A percentile compares a stretch with the other conserved stretches of the same genome.
These are phyloP conservation scores for Akabosia matsudoensis DNA, from an alignment of 1,140 invertebrate species.

Conservation along the genomic window DNA sequence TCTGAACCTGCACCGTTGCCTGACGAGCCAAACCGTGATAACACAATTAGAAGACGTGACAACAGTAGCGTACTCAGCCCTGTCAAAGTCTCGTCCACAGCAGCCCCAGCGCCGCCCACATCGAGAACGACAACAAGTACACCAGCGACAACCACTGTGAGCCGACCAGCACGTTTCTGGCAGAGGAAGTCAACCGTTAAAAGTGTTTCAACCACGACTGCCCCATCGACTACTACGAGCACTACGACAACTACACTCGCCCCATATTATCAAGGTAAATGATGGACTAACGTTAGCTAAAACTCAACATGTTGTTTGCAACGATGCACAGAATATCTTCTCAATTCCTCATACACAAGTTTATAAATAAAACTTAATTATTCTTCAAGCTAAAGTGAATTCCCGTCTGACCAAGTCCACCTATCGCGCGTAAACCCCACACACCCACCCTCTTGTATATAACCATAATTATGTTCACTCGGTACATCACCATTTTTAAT, in stretches of 20 bases:
- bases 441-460: too few species aligned
- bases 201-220: background rate
- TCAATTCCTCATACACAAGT: too few species aligned
- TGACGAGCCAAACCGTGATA: background rate
- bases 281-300: too few species aligned
- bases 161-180: background rate
- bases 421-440: too few species aligned
- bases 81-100: background rate
- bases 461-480: too few species aligned
- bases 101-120: background rate
- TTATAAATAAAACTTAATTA: too few species aligned
- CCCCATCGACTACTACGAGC: conserved; percentile 37
- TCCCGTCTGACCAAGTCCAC: too few species aligned
- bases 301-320: background rate
- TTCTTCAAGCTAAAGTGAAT: too few species aligned
- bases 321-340: too few species aligned
- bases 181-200: conserved; percentile 18
- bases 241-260: conserved; percentile 10
- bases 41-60: conserved; percentile 2
- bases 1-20: background rate
- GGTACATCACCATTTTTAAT: too few species aligned
- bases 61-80: background rate
- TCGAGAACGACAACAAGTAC: background rate
- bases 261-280: conserved; percentile 30
- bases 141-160: background rate